Conservation (phyloP, 1,140 invertebrate genomes). For the Parapsyche elsis region DNA sequence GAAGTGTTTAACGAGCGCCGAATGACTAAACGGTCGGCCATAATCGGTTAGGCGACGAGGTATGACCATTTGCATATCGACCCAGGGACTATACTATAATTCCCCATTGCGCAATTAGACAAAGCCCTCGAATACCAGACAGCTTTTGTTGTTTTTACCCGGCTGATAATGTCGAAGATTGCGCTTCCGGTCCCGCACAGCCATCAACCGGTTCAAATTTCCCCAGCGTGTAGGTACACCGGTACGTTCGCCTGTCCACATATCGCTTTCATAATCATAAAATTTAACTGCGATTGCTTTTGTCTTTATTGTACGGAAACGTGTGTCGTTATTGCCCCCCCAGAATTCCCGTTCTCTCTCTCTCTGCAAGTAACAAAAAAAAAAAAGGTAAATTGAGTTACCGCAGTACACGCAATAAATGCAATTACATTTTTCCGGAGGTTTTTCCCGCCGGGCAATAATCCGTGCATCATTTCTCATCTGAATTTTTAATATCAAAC, state of each 20-base stretch:
- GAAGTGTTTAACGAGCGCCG: conserved; percentile 16
- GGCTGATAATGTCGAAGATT: background rate
- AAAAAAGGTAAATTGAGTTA: conserved; percentile 37
- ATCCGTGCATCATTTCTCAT: conserved; percentile 37
- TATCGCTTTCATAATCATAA: conserved; percentile 36
- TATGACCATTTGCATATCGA: conserved; percentile 28
- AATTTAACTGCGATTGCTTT: conserved; percentile 40
- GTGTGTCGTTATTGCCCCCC: conserved; percentile 30
- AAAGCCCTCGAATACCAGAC: background rate
- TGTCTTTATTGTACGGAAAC: conserved; percentile 38
- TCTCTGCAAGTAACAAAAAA: conserved; percentile 8
- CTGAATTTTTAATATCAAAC: conserved; percentile 27
- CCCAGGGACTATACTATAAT: background rate
- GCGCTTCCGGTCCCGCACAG: background rate
- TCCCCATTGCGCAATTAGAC: conserved; percentile 1
- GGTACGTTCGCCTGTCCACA: background rate
- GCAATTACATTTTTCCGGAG: conserved; percentile 34
- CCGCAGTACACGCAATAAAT: conserved; percentile 21
- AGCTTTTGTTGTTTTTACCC: background rate
- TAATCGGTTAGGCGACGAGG: conserved; percentile 2
- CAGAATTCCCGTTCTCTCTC: no score
- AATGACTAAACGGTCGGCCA: conserved; percentile 11
- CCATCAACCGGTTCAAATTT: conserved; percentile 4
- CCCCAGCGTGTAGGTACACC: conserved; percentile 1
- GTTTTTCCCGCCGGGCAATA: conserved; percentile 26